phyloP scores from a whole-genome alignment of 2,888 invertebrate species.

The Ennomos quercinarius region DNA sequence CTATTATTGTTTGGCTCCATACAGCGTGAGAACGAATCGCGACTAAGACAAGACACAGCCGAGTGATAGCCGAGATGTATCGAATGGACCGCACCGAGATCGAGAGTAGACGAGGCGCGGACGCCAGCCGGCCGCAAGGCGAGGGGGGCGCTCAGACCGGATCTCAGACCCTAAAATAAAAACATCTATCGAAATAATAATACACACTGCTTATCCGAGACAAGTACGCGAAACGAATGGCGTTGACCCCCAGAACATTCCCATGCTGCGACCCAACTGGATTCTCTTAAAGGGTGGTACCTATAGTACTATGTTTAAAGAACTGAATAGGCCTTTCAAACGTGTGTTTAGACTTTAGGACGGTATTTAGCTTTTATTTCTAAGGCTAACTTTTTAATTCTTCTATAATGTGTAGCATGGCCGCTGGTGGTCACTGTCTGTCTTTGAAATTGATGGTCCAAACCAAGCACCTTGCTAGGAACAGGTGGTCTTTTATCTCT shows the following conservation, averaged over 20 bases:
- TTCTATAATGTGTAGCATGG: constrained; percentile 36
- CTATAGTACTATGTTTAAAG: constrained; percentile 59
- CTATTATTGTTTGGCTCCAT: constrained; percentile 31
- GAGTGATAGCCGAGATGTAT: constrained; percentile 34
- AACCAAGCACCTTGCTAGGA: constrained; percentile 9
- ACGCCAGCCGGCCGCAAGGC: constrained; percentile 66
- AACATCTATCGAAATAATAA: constrained; percentile 85
- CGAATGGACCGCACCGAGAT: constrained; percentile 46
- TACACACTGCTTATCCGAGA: constrained; percentile 79
- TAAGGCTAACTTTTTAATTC: constrained; percentile 64
- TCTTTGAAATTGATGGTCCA: constrained; percentile 27
- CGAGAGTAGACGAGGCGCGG: constrained; percentile 43
- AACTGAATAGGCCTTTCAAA: constrained; percentile 77
- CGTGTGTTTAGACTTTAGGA: constrained; percentile 70
- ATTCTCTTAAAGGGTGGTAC: constrained; percentile 74
- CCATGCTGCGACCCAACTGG: constrained; percentile 80
- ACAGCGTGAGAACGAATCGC: constrained; percentile 46
- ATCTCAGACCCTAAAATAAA: constrained; percentile 84
- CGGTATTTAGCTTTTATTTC: constrained; percentile 72
- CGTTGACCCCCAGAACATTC: constrained; percentile 84
- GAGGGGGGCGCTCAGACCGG: constrained; percentile 83
- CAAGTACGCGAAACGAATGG: constrained; percentile 82
- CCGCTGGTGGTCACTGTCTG: constrained; percentile 18
- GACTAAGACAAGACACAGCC: constrained; percentile 14
- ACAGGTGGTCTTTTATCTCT: constrained; percentile 15